A percentile compares a stretch with the other conserved stretches of the same genome.
Evolutionary conservation across 2,113 vertebrate species (phyloP).

Genomic region (Phalacrocorax carbo): DNA sequence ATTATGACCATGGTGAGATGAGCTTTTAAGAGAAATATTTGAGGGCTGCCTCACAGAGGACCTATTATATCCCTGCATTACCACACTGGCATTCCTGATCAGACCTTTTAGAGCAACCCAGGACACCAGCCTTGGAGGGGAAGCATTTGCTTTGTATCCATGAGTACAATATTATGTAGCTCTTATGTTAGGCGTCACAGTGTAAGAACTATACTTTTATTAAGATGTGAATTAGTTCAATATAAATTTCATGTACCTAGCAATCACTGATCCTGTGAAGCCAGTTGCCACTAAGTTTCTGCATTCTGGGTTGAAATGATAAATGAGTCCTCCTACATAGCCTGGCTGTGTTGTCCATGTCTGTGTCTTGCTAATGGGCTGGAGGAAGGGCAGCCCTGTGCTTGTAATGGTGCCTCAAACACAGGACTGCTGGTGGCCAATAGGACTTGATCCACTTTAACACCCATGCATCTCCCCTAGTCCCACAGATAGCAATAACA

Average conservation of each 20-base stretch:
- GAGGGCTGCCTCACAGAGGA: background rate
- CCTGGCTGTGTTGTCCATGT: background rate
- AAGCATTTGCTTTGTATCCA: background rate
- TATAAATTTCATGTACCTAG: background rate
- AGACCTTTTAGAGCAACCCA: background rate
- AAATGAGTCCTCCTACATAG: background rate
- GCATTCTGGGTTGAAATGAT: background rate
- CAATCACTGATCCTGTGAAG: background rate
- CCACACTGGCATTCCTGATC: background rate
- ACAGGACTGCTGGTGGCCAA: background rate
- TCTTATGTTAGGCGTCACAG: background rate
- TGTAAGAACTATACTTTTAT: background rate
- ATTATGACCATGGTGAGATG: background rate
- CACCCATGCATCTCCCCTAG: rapidly evolving
- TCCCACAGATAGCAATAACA: background rate
- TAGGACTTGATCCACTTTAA: background rate
- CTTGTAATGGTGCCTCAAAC: background rate
- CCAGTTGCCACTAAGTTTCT: background rate
- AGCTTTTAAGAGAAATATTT: slow-evolving; percentile 29
- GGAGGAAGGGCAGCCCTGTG: background rate
- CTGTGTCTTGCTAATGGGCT: background rate
- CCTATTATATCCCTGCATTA: background rate
- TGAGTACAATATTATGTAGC: background rate
- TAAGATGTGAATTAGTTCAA: background rate
- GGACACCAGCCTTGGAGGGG: background rate